Evolutionary conservation across 1,140 invertebrate genomes (phyloP).

Genomic region (Solenopsis fugax): DNA sequence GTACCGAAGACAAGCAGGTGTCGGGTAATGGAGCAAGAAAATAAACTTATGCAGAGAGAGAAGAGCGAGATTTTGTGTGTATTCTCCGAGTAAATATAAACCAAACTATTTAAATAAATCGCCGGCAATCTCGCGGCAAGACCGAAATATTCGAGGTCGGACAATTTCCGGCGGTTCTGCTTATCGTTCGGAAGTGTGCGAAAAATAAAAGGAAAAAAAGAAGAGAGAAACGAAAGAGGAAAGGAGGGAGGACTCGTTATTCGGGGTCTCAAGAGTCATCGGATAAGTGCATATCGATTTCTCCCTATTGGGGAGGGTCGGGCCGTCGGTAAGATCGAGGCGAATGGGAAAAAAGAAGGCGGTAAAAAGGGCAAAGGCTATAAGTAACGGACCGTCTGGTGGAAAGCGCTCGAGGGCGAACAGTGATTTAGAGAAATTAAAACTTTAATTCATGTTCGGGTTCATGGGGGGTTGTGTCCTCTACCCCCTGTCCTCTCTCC

Average conservation of each 20-base stretch:
- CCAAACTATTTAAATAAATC: constrained; percentile 34
- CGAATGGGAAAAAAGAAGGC: constrained; percentile 79
- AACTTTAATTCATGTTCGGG: constrained; percentile 87
- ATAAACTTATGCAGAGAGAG: background rate
- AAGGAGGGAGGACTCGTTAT: constrained; percentile 57
- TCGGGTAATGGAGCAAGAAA: background rate
- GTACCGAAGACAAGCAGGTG: background rate
- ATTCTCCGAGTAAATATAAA: constrained; percentile 1
- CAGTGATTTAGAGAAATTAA: constrained; percentile 87
- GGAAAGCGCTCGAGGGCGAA: constrained; percentile 84
- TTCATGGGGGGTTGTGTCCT: constrained; percentile 75
- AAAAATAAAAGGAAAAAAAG: constrained; percentile 12
- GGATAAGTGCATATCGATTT: constrained; percentile 83
- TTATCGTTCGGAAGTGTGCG: constrained; percentile 32
- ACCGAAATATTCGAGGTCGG: constrained; percentile 47
- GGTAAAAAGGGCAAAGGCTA: constrained; percentile 84
- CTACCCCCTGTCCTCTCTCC: constrained; percentile 47
- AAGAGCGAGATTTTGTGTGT: background rate
- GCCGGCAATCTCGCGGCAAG: background rate
- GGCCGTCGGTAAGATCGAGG: constrained; percentile 75
- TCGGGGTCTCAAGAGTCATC: constrained; percentile 74
- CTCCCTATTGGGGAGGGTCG: constrained; percentile 73
- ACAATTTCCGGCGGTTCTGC: constrained; percentile 64
- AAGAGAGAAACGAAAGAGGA: background rate
- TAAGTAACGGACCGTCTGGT: constrained; percentile 86